Evolutionary conservation across 2,888 invertebrate genomes (phyloP).

Genomic region (Heteropelma amictum): DNA sequence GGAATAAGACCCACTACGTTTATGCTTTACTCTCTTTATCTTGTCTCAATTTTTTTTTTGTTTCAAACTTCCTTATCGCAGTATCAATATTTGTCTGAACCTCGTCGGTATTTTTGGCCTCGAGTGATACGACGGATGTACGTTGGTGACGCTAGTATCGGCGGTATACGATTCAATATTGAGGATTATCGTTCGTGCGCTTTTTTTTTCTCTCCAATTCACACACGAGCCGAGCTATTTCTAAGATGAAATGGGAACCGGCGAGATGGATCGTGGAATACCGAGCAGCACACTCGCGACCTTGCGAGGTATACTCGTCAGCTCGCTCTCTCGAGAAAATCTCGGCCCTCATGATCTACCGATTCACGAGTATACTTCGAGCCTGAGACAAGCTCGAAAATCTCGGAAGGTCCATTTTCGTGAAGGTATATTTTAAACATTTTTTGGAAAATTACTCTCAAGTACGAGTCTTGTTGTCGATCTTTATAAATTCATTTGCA

Average conservation of each 20-base stretch:
- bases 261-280: constrained; percentile 76
- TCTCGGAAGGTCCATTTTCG: constrained; percentile 74
- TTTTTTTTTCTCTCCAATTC: not conserved
- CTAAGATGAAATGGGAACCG: constrained; percentile 59
- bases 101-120: no score
- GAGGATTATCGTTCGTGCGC: not conserved
- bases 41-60: no score
- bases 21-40: no score
- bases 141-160: no score
- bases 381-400: constrained; percentile 58
- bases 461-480: not conserved
- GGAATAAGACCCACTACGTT: no score
- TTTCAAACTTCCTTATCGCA: no score
- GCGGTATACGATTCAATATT: no score
- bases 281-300: constrained; percentile 80
- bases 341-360: constrained; percentile 79
- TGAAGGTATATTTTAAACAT: constrained; percentile 62
- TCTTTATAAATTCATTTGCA: no score
- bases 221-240: not conserved
- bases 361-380: constrained; percentile 67
- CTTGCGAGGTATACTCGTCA: constrained; percentile 80
- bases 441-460: not conserved
- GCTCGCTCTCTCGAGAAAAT: constrained; percentile 81
- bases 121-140: no score
- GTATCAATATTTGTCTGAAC: no score